phyloP scores from a whole-genome alignment of 2,797 vertebrate species.

The Mallotus villosus region DNA sequence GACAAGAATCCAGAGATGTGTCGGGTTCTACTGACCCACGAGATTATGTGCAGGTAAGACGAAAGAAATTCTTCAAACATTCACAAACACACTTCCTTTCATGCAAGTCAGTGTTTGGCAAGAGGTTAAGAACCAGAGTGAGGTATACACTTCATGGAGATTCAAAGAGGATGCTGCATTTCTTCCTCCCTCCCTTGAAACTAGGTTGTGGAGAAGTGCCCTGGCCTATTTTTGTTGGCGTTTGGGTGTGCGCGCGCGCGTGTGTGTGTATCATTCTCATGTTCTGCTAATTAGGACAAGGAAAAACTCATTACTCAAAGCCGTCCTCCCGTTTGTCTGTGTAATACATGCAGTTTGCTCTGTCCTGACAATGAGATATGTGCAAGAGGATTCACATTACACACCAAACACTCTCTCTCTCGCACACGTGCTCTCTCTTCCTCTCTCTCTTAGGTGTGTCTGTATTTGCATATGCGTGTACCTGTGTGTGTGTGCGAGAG shows the following conservation, averaged over 20 bases:
- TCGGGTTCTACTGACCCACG: conserved; percentile 92
- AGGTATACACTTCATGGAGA: conserved; percentile 54
- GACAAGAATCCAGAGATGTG: conserved; percentile 99
- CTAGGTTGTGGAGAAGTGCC: conserved; percentile 76
- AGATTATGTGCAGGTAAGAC: conserved; percentile 96
- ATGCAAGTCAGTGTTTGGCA: not conserved
- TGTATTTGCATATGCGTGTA: not conserved
- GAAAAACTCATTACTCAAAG: conserved; percentile 80
- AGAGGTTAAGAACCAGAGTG: not conserved
- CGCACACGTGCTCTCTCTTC: conserved; percentile 4
- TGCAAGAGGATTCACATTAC: conserved; percentile 61
- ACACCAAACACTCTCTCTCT: conserved; percentile 50
- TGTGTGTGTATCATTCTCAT: conserved; percentile 63
- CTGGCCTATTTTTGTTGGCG: conserved; percentile 18
- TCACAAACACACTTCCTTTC: not conserved
- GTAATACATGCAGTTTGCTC: conserved; percentile 74
- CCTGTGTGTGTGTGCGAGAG: not conserved
- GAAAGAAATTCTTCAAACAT: conserved; percentile 7
- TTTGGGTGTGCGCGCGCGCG: not conserved
- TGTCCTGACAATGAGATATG: conserved; percentile 76
- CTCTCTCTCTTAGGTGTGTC: not conserved
- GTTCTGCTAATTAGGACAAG: conserved; percentile 80
- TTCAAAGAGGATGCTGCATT: conserved; percentile 78
- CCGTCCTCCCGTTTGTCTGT: conserved; percentile 80
- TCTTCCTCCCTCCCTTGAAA: conserved; percentile 62